phyloP scores from a whole-genome alignment of 2,113 vertebrate genomes.

The Sialia sialis region DNA sequence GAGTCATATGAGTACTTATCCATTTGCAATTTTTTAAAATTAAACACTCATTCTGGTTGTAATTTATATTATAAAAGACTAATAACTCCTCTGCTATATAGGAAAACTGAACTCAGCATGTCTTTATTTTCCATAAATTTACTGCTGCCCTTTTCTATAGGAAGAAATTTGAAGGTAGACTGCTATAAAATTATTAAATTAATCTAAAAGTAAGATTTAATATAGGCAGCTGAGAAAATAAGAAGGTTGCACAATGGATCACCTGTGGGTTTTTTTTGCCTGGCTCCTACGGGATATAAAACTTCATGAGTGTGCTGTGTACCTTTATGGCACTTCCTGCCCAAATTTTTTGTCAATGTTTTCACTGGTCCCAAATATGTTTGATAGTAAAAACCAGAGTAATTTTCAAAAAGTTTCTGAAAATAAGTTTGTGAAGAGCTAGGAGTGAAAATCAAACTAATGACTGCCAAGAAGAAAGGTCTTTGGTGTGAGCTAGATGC shows the following conservation, averaged over 20 bases:
- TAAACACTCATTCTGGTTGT: not conserved
- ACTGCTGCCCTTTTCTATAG: slow-evolving; percentile 18
- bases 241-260: not conserved
- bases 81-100: slow-evolving; percentile 7
- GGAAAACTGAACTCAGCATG: slow-evolving; percentile 22
- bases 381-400: not conserved
- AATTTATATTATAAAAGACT: slow-evolving; percentile 36
- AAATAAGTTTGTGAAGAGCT: not conserved
- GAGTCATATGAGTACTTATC: not conserved
- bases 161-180: not conserved
- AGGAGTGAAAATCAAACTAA: not conserved
- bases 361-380: not conserved
- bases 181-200: slow-evolving; percentile 20
- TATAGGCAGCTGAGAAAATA: not conserved
- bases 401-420: not conserved
- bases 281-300: not conserved
- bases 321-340: not conserved
- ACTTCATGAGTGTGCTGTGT: not conserved
- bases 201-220: not conserved
- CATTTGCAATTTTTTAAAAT: slow-evolving; percentile 16
- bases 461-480: not conserved
- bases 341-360: not conserved
- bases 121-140: slow-evolving; percentile 50
- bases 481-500: not conserved
- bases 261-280: not conserved